Conservation (phyloP, 2,888 invertebrate species). For the Eupithecia abbreviata region DNA sequence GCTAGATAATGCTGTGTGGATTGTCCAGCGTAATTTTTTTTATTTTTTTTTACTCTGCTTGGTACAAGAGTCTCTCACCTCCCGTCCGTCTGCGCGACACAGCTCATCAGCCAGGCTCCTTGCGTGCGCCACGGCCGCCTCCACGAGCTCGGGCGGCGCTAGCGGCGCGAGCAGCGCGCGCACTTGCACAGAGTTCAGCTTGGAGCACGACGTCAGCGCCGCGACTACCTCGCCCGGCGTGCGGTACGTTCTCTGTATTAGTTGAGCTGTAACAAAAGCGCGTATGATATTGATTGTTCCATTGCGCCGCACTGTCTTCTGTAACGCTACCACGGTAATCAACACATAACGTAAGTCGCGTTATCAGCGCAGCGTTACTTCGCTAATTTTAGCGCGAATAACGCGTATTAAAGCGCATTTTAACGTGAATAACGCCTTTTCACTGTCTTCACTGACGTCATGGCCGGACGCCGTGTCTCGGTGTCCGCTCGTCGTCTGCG, state of each 20-base stretch:
- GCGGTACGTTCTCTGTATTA: conserved; percentile 75
- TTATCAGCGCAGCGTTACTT: no score
- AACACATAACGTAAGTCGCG: no score
- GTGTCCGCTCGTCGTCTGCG: no score
- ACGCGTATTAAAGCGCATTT: no score
- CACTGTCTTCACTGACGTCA: no score
- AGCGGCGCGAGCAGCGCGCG: conserved; percentile 89
- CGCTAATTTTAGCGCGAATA: no score
- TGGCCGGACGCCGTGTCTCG: no score
- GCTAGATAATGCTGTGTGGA: no score
- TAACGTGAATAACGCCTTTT: no score
- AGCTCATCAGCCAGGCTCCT: conserved; percentile 96
- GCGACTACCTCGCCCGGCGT: conserved; percentile 93
- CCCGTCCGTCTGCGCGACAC: conserved; percentile 94
- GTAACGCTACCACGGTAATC: no score
- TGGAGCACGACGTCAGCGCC: conserved; percentile 96
- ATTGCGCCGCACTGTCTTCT: background rate
- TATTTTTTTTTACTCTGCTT: no score
- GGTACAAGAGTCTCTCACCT: conserved; percentile 74
- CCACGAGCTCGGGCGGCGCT: conserved; percentile 84
- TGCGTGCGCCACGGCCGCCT: conserved; percentile 90
- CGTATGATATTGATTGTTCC: background rate
- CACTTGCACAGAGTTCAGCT: conserved; percentile 97
- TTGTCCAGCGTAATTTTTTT: no score
- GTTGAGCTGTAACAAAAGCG: conserved; percentile 65